phyloP scores from a whole-genome alignment of 1,140 invertebrate genomes.

The Zaprionus ghesquierei region DNA sequence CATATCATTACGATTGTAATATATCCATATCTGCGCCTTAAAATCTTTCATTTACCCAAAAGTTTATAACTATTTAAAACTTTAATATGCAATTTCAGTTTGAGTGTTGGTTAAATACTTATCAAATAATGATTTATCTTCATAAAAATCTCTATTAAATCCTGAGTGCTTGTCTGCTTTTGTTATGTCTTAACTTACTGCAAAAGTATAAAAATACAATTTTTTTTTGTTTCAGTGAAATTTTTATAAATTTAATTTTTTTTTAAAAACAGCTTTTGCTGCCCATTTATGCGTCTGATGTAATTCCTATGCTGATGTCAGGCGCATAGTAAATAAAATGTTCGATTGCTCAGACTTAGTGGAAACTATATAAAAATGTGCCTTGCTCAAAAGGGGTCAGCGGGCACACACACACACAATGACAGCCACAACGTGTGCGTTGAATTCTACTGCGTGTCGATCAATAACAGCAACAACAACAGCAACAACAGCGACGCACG shows the following conservation, averaged over 20 bases:
- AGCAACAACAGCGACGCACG: constrained; percentile 19
- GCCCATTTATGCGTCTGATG: constrained; percentile 27
- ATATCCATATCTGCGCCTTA: background rate
- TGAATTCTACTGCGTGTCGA: constrained; percentile 26
- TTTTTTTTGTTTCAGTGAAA: background rate
- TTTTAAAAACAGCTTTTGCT: background rate
- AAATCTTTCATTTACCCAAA: background rate
- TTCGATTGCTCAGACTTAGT: constrained; percentile 14
- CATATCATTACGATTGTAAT: background rate
- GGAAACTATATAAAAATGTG: constrained; percentile 25
- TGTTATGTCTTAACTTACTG: background rate
- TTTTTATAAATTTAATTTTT: background rate
- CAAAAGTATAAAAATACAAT: background rate
- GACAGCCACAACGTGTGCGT: background rate
- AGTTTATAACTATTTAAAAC: background rate
- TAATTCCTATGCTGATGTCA: constrained; percentile 36
- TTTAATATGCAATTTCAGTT: background rate
- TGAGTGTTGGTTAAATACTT: background rate
- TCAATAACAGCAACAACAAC: constrained; percentile 41
- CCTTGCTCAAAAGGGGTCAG: constrained; percentile 17
- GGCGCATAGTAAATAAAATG: constrained; percentile 22
- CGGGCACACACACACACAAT: constrained; percentile 10
- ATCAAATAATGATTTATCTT: background rate
- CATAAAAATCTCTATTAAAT: background rate
- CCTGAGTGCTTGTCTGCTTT: background rate